phyloP scores from a whole-genome alignment of 2,113 vertebrate genomes.

The Ciconia boyciana region DNA sequence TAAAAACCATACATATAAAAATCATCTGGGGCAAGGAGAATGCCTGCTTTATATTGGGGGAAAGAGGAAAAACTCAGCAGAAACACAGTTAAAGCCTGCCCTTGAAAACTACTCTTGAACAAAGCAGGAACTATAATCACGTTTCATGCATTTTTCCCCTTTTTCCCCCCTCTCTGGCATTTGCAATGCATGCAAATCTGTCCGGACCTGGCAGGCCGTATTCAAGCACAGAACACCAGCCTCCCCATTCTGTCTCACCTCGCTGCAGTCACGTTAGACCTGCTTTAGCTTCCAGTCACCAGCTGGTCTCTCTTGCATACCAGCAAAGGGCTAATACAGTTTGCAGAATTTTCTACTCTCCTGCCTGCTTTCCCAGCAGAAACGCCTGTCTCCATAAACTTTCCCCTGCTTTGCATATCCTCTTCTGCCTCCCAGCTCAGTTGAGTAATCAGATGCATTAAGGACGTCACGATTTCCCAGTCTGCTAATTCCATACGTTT shows the following conservation, averaged over 20 bases:
- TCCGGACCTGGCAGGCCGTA: not conserved
- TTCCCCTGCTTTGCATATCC: not conserved
- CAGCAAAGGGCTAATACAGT: not conserved
- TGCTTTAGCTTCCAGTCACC: not conserved
- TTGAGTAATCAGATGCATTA: not conserved
- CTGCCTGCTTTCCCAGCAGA: not conserved
- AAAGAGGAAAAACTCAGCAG: not conserved
- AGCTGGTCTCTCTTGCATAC: not conserved
- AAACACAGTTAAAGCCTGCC: not conserved
- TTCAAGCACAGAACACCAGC: not conserved
- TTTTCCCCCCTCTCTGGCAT: not conserved
- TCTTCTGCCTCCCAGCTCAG: not conserved
- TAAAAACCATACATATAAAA: not conserved
- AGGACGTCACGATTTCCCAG: accelerated
- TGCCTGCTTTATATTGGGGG: not conserved
- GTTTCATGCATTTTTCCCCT: not conserved
- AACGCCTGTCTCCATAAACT: not conserved
- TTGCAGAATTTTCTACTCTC: not conserved
- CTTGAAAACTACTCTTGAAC: not conserved
- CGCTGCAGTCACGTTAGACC: not conserved
- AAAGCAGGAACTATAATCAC: constrained; percentile 9
- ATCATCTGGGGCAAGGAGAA: not conserved
- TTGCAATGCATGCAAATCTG: not conserved
- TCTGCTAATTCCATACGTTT: not conserved
- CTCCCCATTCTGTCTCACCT: not conserved